Conservation (phyloP, 2,797 vertebrate genomes). For the Choloepus didactylus region DNA sequence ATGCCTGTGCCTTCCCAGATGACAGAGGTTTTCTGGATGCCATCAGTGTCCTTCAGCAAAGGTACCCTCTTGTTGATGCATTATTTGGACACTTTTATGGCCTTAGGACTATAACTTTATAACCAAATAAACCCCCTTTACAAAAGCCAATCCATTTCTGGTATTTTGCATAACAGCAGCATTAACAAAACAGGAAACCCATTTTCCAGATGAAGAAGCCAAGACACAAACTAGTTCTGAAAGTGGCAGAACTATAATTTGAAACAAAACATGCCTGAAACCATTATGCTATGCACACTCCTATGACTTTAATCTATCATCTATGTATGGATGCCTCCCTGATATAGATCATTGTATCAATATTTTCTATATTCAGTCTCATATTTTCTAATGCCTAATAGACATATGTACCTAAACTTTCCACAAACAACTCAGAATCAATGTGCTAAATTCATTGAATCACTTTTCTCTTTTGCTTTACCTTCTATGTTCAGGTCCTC, state of each 20-base stretch:
- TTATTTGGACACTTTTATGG: too few species aligned
- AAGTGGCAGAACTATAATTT: constrained; percentile 17
- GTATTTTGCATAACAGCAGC: too few species aligned
- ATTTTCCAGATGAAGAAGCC: too few species aligned
- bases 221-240: neutral
- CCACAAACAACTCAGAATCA: neutral
- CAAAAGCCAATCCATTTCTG: too few species aligned
- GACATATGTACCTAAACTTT: neutral
- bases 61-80: too few species aligned
- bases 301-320: neutral
- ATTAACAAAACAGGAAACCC: too few species aligned
- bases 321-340: neutral
- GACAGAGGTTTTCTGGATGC: too few species aligned
- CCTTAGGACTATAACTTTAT: too few species aligned
- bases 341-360: neutral
- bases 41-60: too few species aligned
- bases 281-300: neutral
- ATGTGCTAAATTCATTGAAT: neutral
- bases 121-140: too few species aligned
- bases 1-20: too few species aligned
- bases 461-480: neutral
- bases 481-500: neutral
- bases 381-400: neutral
- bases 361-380: neutral
- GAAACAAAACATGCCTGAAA: neutral